Base-by-base conservation (phyloP, 2,113 vertebrate genomes). In the Haplochromis burtoni region DNA sequence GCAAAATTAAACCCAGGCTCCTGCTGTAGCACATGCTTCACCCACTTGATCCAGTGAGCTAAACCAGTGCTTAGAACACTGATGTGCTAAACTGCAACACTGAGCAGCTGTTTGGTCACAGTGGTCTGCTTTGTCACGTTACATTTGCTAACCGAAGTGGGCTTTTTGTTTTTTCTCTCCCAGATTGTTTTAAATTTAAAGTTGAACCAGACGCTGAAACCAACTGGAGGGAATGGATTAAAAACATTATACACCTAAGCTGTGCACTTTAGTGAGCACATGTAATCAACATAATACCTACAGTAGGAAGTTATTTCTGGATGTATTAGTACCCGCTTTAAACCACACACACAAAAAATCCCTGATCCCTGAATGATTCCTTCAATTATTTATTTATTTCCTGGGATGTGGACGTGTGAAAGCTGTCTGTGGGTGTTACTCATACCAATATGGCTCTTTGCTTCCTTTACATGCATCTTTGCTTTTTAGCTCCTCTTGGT, bases 31-130 rank as follows among this genome's bases (percentile, higher is more conserved):
- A 68, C 5, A 13, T 21, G 63, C 11, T 8, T 66, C 17, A 66
- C 17, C 10, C 31, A n/a, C 17, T 8, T 38, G 10, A 66, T 38
- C 61, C 33, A 38, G 61, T 66, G 61, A 66, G 33, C 11, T 21
- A 38, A 66, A 21, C 61, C 0, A 7, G 19, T 66, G 19, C 3
- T 21, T 1, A 5, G 0, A 66, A 66, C 10, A 38, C 33, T 8
- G 61, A 71, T 6, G 38, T 24, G 1, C 66, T 71, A 71, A 4
- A 71, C 35, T 68, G 35, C 38, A 71, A 40, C 35, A 24, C 66
- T 40, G 63, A 40, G 35, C 35, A 68, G 63, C 35, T 14, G 59
- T 31, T 31, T 29, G 55, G 59, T 61, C 59, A n/a, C 49, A 0
- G 49, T 54, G 51, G 19, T n/a, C 8, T 53, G 24, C 13, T 29